Evolutionary conservation across 2,113 vertebrate species (phyloP).

Genomic region (Bungarus multicinctus): DNA sequence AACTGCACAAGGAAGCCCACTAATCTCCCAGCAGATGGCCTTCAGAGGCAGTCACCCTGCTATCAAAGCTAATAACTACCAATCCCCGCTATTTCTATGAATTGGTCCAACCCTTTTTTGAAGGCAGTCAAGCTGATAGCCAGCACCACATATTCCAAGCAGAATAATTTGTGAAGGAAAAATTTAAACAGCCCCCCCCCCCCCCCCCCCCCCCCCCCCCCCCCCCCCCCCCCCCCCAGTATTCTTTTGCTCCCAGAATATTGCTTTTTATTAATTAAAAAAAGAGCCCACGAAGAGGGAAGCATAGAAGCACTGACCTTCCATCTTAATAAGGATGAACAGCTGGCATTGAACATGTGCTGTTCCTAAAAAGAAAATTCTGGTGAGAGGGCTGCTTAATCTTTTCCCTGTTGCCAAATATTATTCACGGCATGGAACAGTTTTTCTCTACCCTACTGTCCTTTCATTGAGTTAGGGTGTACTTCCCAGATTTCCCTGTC

Average conservation of each 20-base stretch:
- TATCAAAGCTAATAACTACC: neutral
- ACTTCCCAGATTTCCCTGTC: neutral
- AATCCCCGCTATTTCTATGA: neutral
- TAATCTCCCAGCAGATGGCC: neutral
- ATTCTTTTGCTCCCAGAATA: neutral
- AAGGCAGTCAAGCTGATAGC: neutral
- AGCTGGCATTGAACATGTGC: neutral
- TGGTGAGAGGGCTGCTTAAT: neutral
- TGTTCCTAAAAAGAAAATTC: neutral
- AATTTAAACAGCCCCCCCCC: neutral
- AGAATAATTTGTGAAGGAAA: neutral
- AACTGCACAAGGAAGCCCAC: neutral
- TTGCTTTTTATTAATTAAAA: neutral
- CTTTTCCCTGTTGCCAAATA: neutral
- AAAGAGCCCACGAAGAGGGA: neutral
- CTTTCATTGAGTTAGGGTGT: neutral
- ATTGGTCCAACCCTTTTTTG: neutral
- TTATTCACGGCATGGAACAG: neutral
- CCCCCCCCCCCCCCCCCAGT: rapidly evolving
- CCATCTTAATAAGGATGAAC: neutral
- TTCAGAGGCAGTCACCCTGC: neutral
- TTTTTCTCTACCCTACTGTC: neutral
- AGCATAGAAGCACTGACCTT: neutral
- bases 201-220: rapidly evolving
- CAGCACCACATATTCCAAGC: neutral